These are phyloP conservation scores for Serranus cabrilla DNA, from an alignment of 2,797 vertebrate genomes.

Conservation along the genomic window DNA sequence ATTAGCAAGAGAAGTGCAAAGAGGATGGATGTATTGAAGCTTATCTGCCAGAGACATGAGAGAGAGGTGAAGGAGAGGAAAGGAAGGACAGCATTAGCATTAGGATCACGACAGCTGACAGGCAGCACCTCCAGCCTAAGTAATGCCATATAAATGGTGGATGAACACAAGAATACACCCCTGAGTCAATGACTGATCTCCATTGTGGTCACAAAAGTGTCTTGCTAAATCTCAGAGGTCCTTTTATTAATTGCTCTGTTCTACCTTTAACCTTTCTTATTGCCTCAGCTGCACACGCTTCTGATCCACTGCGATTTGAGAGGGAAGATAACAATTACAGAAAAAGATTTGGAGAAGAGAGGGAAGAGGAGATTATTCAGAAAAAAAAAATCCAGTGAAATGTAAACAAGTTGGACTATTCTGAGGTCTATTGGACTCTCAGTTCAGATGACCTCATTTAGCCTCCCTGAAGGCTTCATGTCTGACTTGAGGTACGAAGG, in stretches of 20 bases:
- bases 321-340: background rate
- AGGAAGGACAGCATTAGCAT: constrained; percentile 34
- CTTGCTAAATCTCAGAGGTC: constrained; percentile 27
- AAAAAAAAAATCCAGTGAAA: constrained; percentile 16
- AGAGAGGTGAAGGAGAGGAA: constrained; percentile 18
- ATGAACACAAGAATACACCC: constrained; percentile 20
- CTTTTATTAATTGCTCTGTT: constrained; percentile 30
- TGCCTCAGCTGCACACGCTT: constrained; percentile 21
- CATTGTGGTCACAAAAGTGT: constrained; percentile 21
- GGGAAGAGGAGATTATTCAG: background rate
- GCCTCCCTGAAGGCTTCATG: background rate
- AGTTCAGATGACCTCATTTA: constrained; percentile 17
- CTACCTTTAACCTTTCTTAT: constrained; percentile 13
- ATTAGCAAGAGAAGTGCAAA: background rate
- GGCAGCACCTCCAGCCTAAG: constrained; percentile 21
- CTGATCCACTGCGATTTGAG: background rate
- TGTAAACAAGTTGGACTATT: constrained; percentile 1
- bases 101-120: constrained; percentile 18
- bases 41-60: constrained; percentile 13
- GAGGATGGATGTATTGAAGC: constrained; percentile 44
- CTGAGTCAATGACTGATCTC: constrained; percentile 30
- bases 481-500: background rate
- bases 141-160: constrained; percentile 42
- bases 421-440: background rate
- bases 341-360: background rate